Percentiles rank a stretch among this genome's conserved stretches.
These are phyloP conservation scores for Perizoma flavofasciatum DNA, from an alignment of 2,888 invertebrate genomes.

Conservation along the genomic window DNA sequence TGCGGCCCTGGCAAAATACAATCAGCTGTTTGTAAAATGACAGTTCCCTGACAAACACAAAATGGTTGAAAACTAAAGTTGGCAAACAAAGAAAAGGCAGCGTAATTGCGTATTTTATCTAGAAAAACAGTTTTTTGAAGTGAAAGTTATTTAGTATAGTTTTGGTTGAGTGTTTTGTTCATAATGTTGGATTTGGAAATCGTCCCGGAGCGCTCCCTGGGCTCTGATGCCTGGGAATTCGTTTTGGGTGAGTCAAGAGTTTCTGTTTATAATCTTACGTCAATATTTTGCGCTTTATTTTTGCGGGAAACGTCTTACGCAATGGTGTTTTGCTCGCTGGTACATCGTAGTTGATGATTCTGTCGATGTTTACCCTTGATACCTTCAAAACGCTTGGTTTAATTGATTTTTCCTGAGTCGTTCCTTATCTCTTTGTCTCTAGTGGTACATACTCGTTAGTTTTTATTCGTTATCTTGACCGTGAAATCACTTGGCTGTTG, in stretches of 20 bases:
- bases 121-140: constrained; percentile 69
- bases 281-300: constrained; percentile 82
- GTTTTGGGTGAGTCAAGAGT: constrained; percentile 90
- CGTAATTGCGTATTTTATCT: constrained; percentile 74
- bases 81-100: constrained; percentile 83
- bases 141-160: constrained; percentile 85
- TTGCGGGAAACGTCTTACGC: constrained; percentile 72
- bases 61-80: constrained; percentile 85
- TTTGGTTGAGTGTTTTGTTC: constrained; percentile 89
- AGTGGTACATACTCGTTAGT: constrained; percentile 59
- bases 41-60: constrained; percentile 84
- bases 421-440: constrained; percentile 67
- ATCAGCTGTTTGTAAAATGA: constrained; percentile 84
- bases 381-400: constrained; percentile 24
- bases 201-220: constrained; percentile 96
- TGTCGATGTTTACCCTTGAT: constrained; percentile 9
- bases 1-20: constrained; percentile 76
- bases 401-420: constrained; percentile 71
- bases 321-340: constrained; percentile 57
- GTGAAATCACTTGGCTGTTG: constrained; percentile 69
- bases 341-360: constrained; percentile 31
- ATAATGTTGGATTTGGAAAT: constrained; percentile 98
- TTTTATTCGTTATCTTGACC: constrained; percentile 78
- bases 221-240: constrained; percentile 99
- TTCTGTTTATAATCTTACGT: constrained; percentile 59